Conservation (phyloP, 2,113 vertebrate species). For the Siniperca chuatsi region DNA sequence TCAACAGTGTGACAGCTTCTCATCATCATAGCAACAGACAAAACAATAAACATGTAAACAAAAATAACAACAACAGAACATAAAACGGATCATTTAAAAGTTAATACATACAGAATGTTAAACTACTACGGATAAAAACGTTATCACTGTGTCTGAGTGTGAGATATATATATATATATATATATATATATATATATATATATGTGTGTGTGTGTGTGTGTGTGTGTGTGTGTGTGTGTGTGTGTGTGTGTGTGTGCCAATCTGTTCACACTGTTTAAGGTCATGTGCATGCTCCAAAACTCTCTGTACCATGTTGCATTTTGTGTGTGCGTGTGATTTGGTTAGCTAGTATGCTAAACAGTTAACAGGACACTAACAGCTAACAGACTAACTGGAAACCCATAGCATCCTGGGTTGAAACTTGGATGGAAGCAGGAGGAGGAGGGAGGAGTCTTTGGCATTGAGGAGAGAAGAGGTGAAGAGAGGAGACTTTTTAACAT, state of each 20-base stretch:
- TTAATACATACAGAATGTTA: slow-evolving; percentile 68
- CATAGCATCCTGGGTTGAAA: slow-evolving; percentile 11
- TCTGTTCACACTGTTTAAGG: slow-evolving; percentile 1
- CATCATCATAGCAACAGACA: slow-evolving; percentile 78
- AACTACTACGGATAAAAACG: slow-evolving; percentile 54
- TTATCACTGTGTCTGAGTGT: slow-evolving; percentile 7
- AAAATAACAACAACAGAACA: slow-evolving; percentile 61
- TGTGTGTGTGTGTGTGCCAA: slow-evolving; percentile 9
- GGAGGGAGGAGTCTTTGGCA: slow-evolving; percentile 60
- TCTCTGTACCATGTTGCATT: slow-evolving; percentile 51
- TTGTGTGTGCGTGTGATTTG: slow-evolving; percentile 17
- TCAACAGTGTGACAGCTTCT: slow-evolving; percentile 42
- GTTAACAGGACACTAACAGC: not conserved
- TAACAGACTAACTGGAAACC: not conserved
- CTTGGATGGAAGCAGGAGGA: not conserved
- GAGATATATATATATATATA: not conserved
- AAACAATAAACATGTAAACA: slow-evolving; percentile 79
- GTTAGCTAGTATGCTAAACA: slow-evolving; percentile 46
- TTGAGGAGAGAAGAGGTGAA: slow-evolving; percentile 41
- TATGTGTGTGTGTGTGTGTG: slow-evolving; percentile 20
- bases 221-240: slow-evolving; percentile 4
- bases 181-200: no score
- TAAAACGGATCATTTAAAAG: slow-evolving; percentile 83
- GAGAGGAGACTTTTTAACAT: slow-evolving; percentile 42
- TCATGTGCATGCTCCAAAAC: slow-evolving; percentile 20